Percentiles rank a stretch among this genome's conserved stretches.
Conservation (phyloP, 2,797 vertebrate species). For the Gymnoscopelus braueri region DNA sequence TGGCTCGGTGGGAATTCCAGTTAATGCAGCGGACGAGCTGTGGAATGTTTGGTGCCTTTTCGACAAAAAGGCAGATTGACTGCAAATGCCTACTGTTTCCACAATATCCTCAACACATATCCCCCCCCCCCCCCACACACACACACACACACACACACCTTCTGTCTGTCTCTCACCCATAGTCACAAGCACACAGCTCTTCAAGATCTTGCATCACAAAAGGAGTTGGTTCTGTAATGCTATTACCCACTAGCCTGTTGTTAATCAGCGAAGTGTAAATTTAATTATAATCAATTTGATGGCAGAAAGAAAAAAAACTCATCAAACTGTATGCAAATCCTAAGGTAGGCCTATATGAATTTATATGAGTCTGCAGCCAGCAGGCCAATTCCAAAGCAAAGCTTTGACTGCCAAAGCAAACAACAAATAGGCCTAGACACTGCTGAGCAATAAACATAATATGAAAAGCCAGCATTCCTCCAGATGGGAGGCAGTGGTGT, state of each 20-base stretch:
- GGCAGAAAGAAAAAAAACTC: slow-evolving; percentile 30
- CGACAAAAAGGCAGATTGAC: slow-evolving; percentile 21
- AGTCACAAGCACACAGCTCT: too few relatives aligned
- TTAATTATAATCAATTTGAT: slow-evolving; percentile 35
- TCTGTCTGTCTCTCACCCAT: too few relatives aligned
- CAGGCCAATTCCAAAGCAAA: too few relatives aligned
- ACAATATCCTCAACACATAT: slow-evolving; percentile 23
- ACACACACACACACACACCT: slow-evolving; percentile 20
- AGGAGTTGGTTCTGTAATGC: slow-evolving; percentile 6
- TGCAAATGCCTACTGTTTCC: slow-evolving; percentile 54
- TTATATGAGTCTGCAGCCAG: not conserved
- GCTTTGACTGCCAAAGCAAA: not conserved
- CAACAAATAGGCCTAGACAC: not conserved
- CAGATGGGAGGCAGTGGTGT: too few relatives aligned
- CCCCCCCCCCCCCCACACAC: not conserved
- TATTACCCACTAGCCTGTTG: slow-evolving; percentile 35
- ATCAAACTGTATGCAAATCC: slow-evolving; percentile 37
- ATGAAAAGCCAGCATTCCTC: too few relatives aligned
- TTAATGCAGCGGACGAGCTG: slow-evolving; percentile 19
- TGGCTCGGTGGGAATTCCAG: slow-evolving; percentile 6
- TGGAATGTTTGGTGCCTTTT: slow-evolving; percentile 5
- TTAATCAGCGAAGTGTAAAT: slow-evolving; percentile 64
- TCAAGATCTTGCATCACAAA: not conserved
- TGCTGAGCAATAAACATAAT: not conserved
- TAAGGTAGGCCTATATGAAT: not conserved